phyloP scores from a whole-genome alignment of 2,888 invertebrate species.

The Allolobophora icterica region DNA sequence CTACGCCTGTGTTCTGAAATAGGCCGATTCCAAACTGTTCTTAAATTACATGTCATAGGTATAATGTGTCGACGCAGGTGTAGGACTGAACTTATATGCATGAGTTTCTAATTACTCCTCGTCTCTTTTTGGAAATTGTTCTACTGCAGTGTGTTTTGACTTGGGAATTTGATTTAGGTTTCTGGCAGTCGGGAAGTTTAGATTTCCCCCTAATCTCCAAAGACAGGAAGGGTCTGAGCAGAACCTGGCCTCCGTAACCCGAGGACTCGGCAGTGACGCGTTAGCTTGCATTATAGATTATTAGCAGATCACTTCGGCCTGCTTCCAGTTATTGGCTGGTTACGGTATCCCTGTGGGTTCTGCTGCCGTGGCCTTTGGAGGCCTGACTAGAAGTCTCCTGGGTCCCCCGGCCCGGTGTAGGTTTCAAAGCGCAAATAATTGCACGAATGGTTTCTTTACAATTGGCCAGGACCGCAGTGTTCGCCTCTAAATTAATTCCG shows the following conservation, averaged over 20 bases:
- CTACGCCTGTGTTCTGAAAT: neutral
- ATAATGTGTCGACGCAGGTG: neutral
- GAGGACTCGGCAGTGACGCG: too few relatives aligned
- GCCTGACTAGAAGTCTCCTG: neutral
- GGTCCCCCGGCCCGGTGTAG: neutral
- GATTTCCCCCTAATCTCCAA: neutral
- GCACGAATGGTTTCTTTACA: neutral
- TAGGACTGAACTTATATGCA: neutral
- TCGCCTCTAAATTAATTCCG: neutral
- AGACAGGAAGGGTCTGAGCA: neutral
- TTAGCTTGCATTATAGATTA: neutral
- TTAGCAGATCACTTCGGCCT: neutral
- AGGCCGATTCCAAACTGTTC: neutral
- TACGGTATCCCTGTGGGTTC: neutral
- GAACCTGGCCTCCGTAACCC: neutral
- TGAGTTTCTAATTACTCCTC: neutral
- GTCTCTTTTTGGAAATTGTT: neutral
- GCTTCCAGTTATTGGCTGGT: neutral
- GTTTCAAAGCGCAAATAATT: neutral
- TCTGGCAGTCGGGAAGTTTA: neutral
- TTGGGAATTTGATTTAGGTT: slow-evolving; percentile 17
- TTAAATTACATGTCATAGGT: neutral
- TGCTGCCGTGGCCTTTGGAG: neutral
- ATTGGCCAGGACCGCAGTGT: neutral
- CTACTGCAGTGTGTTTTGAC: neutral